These are phyloP conservation scores for Caenorhabditis macrosperma DNA, from an alignment of 2,888 invertebrate genomes.

Conservation along the genomic window DNA sequence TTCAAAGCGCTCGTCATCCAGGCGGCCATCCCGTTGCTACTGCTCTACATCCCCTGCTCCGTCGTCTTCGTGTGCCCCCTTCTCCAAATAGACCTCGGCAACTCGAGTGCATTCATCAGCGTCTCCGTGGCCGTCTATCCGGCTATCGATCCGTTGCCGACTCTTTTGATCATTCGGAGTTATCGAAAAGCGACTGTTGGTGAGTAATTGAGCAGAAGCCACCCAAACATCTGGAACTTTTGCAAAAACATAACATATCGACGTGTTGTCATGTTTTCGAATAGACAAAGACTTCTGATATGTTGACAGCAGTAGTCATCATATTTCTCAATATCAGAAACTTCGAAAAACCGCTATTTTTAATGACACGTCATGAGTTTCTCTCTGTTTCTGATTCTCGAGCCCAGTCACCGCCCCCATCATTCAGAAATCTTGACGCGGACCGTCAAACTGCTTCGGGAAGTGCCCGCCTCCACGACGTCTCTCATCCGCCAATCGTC, in stretches of 20 bases:
- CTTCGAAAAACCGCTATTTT: too few relatives aligned
- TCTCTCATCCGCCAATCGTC: background rate
- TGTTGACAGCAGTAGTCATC: too few relatives aligned
- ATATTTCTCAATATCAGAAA: too few relatives aligned
- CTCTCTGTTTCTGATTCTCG: background rate
- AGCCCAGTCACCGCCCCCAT: background rate
- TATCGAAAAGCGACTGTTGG: conserved; percentile 27
- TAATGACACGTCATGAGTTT: too few relatives aligned
- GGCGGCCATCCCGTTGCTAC: conserved; percentile 27
- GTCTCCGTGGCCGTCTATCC: conserved; percentile 40
- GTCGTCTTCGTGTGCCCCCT: conserved; percentile 35
- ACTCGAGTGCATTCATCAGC: conserved; percentile 39
- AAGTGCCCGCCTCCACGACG: conserved; percentile 1
- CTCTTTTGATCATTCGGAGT: conserved; percentile 16
- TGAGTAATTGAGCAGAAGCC: background rate
- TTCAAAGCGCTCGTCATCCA: conserved; percentile 35
- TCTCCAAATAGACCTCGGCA: conserved; percentile 27
- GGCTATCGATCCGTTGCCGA: conserved; percentile 33
- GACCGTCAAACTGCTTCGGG: conserved; percentile 12
- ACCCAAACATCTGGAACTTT: too few relatives aligned
- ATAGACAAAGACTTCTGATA: too few relatives aligned
- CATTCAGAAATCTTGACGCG: conserved; percentile 10
- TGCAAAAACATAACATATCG: too few relatives aligned
- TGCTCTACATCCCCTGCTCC: conserved; percentile 49
- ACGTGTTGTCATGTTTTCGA: too few relatives aligned